Evolutionary conservation across 2,888 invertebrate genomes (phyloP), one percentile per base, ranked within the genome.

Genomic region (Lochmaea capreae): DNA sequence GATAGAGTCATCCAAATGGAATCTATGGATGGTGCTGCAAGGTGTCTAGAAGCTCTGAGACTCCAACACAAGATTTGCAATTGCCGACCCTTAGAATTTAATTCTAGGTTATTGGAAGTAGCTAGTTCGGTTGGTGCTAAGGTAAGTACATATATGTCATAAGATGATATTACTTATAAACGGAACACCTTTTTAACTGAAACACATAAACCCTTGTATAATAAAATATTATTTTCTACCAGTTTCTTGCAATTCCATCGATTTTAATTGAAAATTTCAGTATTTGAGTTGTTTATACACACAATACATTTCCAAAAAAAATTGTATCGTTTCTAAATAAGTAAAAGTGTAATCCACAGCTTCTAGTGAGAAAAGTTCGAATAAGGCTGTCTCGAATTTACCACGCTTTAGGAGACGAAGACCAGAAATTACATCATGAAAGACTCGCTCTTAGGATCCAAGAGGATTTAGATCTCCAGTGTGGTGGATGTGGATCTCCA

Each of bases 1-100:
- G 95, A 96, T 86, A 90, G 95, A 0, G 90, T 95, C 76, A 94
- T 95, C 10, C 95, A 95, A 85, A 95, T 96, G 95, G 95, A 95
- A 82, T 95, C 95, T 0, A 95, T 95, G 95, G 95, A 95, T 81
- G 95, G 95, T 0, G 95, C 94, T 0, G 95, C 95, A 0, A 88
- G 94, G 62, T 95, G 95, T 81, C 87, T 95, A 52, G 95, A 95
- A 83, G 93, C 93, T 0, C 86, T 95, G 43, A 88, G 94, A 78
- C 86, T 93, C 8, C 94, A 95, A 83, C 94, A 94, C 82, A 93
- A 95, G 84, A 95, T 96, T 82, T 95, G 95, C 87, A 95, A 95
- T 87, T 96, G 95, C 85, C 90, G 95, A 73, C 95, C 95, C 0
- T 86, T 95, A 75, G 95, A 95, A 86, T 95, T 95, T 85, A 95